Percentiles rank a stretch among this genome's conserved stretches.
Conservation (phyloP, 2,888 invertebrate species). For the Conchocele bisecta region DNA sequence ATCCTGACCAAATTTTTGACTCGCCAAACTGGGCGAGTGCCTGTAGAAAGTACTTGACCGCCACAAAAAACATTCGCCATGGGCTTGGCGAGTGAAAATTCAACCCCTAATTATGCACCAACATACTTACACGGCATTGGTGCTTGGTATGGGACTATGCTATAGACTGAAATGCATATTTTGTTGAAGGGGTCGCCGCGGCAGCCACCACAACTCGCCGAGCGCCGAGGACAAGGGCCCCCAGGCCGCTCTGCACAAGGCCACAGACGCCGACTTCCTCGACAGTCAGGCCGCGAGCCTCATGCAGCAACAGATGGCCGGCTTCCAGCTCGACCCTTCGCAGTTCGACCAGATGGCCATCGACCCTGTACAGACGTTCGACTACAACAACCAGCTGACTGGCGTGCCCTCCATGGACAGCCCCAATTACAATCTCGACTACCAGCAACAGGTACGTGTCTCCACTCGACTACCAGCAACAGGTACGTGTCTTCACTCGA, state of each 20-base stretch:
- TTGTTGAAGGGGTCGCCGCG: conserved; percentile 47
- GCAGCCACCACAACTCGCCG: conserved; percentile 95
- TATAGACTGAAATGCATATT: too few relatives aligned
- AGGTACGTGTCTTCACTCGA: too few relatives aligned
- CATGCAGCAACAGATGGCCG: conserved; percentile 65
- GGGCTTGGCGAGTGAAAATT: neutral
- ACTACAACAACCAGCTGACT: conserved; percentile 78
- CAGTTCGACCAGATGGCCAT: conserved; percentile 81
- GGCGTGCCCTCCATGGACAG: conserved; percentile 82
- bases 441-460: conserved; percentile 77
- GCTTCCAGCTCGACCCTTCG: conserved; percentile 78
- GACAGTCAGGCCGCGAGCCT: conserved; percentile 61
- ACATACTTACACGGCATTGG: neutral
- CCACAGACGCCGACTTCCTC: conserved; percentile 71
- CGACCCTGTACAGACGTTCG: conserved; percentile 81
- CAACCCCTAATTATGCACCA: neutral
- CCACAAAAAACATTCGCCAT: too few relatives aligned
- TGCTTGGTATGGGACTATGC: neutral
- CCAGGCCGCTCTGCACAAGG: conserved; percentile 57
- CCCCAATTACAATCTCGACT: conserved; percentile 82
- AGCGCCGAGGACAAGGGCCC: conserved; percentile 88
- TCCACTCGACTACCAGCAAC: too few relatives aligned
- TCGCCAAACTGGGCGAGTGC: too few relatives aligned
- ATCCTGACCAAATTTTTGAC: too few relatives aligned
- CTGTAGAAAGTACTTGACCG: too few relatives aligned